These are phyloP conservation scores for Cotesia congregata DNA, from an alignment of 2,888 invertebrate genomes.

Conservation along the genomic window DNA sequence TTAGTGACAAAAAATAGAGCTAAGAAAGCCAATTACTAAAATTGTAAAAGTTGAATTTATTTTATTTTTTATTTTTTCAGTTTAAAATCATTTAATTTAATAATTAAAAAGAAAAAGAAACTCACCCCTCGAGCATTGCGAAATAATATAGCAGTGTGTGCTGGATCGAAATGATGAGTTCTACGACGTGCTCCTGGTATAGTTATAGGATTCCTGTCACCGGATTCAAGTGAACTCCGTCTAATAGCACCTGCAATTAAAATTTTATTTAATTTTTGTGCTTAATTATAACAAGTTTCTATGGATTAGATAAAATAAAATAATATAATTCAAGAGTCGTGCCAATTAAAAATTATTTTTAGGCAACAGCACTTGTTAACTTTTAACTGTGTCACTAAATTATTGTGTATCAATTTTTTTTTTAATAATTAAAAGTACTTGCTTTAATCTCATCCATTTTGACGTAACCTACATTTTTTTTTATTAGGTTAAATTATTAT, in stretches of 20 bases:
- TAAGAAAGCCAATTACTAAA: background rate
- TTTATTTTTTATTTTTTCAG: background rate
- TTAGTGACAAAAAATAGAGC: background rate
- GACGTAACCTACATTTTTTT: too few relatives aligned
- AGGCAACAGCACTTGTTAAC: background rate
- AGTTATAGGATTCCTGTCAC: constrained; percentile 83
- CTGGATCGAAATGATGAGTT: constrained; percentile 85
- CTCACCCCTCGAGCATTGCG: constrained; percentile 94
- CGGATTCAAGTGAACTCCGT: constrained; percentile 82
- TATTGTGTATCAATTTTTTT: too few relatives aligned
- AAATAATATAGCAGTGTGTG: constrained; percentile 91
- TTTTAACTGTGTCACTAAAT: too few relatives aligned
- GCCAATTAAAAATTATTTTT: background rate
- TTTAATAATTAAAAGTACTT: too few relatives aligned
- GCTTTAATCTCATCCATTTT: too few relatives aligned
- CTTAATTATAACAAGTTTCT: background rate
- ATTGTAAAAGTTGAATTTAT: background rate
- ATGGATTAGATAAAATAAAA: too few relatives aligned
- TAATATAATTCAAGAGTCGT: background rate
- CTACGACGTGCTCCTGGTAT: constrained; percentile 74
- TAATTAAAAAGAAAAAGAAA: constrained; percentile 52
- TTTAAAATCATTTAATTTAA: background rate
- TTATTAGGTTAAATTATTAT: too few relatives aligned
- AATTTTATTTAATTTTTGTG: background rate
- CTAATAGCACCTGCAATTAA: constrained; percentile 80